Percentiles rank a stretch among this genome's conserved stretches.
Evolutionary conservation across 2,888 invertebrate species (phyloP).

Genomic region (Tuberolachnus salignus): DNA sequence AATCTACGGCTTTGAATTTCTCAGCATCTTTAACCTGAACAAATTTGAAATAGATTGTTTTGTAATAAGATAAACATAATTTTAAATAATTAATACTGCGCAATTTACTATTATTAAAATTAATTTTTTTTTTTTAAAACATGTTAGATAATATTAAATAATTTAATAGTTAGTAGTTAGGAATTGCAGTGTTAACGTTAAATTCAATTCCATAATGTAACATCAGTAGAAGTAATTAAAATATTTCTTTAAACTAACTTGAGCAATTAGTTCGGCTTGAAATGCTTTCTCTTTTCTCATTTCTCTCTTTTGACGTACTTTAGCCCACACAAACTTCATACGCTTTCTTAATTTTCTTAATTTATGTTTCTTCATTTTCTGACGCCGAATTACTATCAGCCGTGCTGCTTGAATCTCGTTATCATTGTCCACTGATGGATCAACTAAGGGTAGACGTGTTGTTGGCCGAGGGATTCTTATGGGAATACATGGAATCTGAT

Average conservation of each 20-base stretch:
- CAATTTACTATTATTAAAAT: too few species aligned
- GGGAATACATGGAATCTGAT: slow-evolving; percentile 40
- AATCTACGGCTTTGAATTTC: slow-evolving; percentile 75
- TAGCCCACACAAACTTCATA: slow-evolving; percentile 79
- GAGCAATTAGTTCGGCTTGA: slow-evolving; percentile 72
- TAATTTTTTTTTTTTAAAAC: too few species aligned
- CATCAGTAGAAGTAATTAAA: too few species aligned
- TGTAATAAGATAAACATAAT: too few species aligned
- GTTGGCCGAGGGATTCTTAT: slow-evolving; percentile 38
- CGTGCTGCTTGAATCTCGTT: slow-evolving; percentile 75
- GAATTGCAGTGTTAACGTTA: too few species aligned
- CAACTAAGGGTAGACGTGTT: slow-evolving; percentile 55
- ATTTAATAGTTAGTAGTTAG: too few species aligned
- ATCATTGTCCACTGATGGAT: slow-evolving; percentile 60
- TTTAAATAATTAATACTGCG: too few species aligned
- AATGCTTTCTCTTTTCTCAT: slow-evolving; percentile 78
- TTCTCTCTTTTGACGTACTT: slow-evolving; percentile 72
- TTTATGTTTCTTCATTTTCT: slow-evolving; percentile 89
- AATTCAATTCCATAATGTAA: too few species aligned
- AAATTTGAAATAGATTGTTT: not conserved
- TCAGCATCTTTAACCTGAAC: slow-evolving; percentile 71
- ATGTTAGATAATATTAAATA: too few species aligned
- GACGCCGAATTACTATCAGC: slow-evolving; percentile 76
- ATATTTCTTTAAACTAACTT: slow-evolving; percentile 61
- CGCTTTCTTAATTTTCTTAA: slow-evolving; percentile 77